phyloP scores from a whole-genome alignment of 2,888 invertebrate species.

The Callyntrura guangdongensis region DNA sequence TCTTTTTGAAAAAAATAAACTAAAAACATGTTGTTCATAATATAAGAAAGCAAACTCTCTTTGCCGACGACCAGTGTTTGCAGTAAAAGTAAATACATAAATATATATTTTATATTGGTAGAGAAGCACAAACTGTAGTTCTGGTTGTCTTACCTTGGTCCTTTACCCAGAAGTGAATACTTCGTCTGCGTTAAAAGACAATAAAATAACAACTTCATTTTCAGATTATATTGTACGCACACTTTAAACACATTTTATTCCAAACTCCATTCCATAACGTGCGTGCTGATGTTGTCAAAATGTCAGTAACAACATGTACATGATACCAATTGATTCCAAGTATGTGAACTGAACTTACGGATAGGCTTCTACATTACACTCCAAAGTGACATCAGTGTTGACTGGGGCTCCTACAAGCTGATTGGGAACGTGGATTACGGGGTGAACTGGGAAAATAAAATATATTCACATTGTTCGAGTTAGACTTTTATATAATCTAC shows the following conservation, averaged over 20 bases:
- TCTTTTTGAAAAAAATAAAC: background rate
- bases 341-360: too few species aligned
- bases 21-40: too few species aligned
- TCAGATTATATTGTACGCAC: background rate
- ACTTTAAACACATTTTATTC: too few species aligned
- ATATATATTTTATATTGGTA: background rate
- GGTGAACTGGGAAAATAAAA: constrained; percentile 90
- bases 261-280: background rate
- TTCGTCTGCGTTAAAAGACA: constrained; percentile 64
- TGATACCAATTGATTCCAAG: too few species aligned
- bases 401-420: constrained; percentile 88
- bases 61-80: too few species aligned
- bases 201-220: constrained; percentile 4
- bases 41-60: too few species aligned
- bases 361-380: constrained; percentile 96
- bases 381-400: constrained; percentile 92
- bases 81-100: too few species aligned
- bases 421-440: constrained; percentile 96
- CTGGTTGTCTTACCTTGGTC: constrained; percentile 90
- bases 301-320: too few species aligned
- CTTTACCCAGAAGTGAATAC: constrained; percentile 95
- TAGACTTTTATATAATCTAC: background rate
- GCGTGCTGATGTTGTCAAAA: too few species aligned
- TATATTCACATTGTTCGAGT: background rate
- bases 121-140: background rate